Conservation (phyloP, 30 jellyfish, hydroid and myxozoan species). For the Haliclystus octoradiatus region DNA sequence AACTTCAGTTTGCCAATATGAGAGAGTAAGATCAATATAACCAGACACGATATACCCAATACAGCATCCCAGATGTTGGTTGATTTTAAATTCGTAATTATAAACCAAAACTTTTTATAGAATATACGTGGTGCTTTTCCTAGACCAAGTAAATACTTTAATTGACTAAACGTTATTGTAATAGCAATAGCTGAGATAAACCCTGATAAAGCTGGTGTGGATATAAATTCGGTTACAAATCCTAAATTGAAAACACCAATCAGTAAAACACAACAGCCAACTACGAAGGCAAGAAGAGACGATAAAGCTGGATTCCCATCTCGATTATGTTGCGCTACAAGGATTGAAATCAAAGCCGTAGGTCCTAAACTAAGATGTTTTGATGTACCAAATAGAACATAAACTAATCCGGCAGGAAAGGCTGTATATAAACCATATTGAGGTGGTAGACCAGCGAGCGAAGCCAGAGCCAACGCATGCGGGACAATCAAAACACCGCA, state of each 20-base stretch:
- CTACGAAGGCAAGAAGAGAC: slow-evolving; percentile 50
- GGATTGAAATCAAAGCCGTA: slow-evolving; percentile 43
- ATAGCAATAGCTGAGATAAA: slow-evolving; percentile 79
- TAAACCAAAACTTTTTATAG: slow-evolving; percentile 19
- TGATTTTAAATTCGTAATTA: slow-evolving; percentile 29
- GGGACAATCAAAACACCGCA: slow-evolving; percentile 72
- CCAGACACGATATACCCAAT: slow-evolving; percentile 45
- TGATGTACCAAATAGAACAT: slow-evolving; percentile 68
- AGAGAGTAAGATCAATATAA: slow-evolving; percentile 21
- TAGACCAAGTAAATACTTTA: slow-evolving; percentile 57
- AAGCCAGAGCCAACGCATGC: slow-evolving; percentile 58
- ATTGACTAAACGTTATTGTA: slow-evolving; percentile 46
- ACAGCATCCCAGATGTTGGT: slow-evolving; percentile 62
- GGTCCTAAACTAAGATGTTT: slow-evolving; percentile 75
- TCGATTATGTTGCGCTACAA: slow-evolving; percentile 27
- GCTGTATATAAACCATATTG: slow-evolving; percentile 72
- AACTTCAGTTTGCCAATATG: slow-evolving; percentile 10
- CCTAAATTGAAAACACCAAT: slow-evolving; percentile 69
- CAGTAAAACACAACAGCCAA: slow-evolving; percentile 42
- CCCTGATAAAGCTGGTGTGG: slow-evolving; percentile 73
- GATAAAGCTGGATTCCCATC: slow-evolving; percentile 22
- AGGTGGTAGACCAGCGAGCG: slow-evolving; percentile 77
- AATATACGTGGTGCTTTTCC: slow-evolving; percentile 32
- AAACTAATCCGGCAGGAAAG: slow-evolving; percentile 53
- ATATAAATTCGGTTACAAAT: slow-evolving; percentile 51